Base-by-base conservation (phyloP, 2,113 vertebrate species). In the Globicephala melas region DNA sequence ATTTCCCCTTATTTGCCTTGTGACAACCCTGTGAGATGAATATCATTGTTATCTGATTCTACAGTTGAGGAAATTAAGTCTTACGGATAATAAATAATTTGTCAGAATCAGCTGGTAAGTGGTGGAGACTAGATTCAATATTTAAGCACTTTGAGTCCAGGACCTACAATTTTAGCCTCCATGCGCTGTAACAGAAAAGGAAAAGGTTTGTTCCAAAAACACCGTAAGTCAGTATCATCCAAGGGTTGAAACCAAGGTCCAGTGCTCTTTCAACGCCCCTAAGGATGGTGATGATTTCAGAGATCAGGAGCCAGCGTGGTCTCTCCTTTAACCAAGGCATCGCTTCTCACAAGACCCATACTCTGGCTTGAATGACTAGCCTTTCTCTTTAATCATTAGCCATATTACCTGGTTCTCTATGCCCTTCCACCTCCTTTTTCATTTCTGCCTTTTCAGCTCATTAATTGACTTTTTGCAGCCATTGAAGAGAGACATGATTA, bases 381-480 rank as follows among this genome's bases (percentile, higher is more conserved):
- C 33, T 25, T 86, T 86, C 70, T 94, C 60, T 87, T 53, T 28
- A 55, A 70, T 67, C n/a, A 20, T 12, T 84, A 12, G 31, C 65
- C 13, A 50, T 7, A 13, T 50, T 55, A n/a, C 85, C 55, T 88
- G 87, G 14, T 13, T 90, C n/a, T 85, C 90, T 94, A 8, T 77
- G 36, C 17, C 89, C 63, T 41, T 94, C 73, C 74, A 41, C 38
- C 26, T 74, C 36, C 1, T n/a, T 21, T 38, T 95, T 93, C 60
- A 82, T 74, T 95, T 70, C 71, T 89, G 41, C 25, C 55, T 91
- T 87, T 79, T 63, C 65, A 90, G 84, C 55, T 94, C 93, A 71
- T 76, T 92, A 80, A 93, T 47, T 95, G 83, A 89, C 81, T 93
- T 91, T 93, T n/a, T 92, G 60, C 58, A 83, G 68, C 14, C 53